A percentile compares a stretch with the other conserved stretches of the same genome.
Evolutionary conservation across 2,888 invertebrate species (phyloP).

Genomic region (Teleogryllus oceanicus): DNA sequence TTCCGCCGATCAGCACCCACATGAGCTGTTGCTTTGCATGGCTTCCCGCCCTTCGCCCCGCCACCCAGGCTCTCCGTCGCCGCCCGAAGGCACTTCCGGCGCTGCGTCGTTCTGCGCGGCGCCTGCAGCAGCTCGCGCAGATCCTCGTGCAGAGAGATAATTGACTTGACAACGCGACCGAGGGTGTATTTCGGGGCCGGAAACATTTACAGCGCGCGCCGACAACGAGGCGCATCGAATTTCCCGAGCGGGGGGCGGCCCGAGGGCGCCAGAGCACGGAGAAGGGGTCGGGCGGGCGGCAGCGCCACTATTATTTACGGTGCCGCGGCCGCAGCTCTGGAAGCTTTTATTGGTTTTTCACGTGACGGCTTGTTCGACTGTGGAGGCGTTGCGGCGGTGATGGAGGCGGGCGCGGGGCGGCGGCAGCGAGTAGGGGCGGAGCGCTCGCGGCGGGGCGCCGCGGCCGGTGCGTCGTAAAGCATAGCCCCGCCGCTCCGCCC

Average conservation of each 20-base stretch:
- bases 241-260: background rate
- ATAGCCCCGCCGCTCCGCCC: background rate
- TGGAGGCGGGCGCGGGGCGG: too few species aligned
- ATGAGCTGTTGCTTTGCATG: background rate
- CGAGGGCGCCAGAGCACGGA: background rate
- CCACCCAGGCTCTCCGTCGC: background rate
- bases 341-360: background rate
- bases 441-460: background rate
- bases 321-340: background rate
- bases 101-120: too few species aligned
- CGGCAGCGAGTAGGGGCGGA: too few species aligned
- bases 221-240: background rate
- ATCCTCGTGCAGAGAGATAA: background rate
- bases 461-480: background rate
- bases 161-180: constrained; percentile 11
- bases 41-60: background rate
- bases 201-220: background rate
- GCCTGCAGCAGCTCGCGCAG: too few species aligned
- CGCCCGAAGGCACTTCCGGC: background rate
- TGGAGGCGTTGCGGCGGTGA: background rate
- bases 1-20: too few species aligned
- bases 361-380: background rate
- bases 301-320: background rate
- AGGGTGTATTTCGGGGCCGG: background rate
- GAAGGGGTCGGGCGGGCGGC: too few species aligned